Evolutionary conservation across 2,113 vertebrate species (phyloP), one percentile per base, ranked within the genome.

Genomic region (Odobenus rosmarus): DNA sequence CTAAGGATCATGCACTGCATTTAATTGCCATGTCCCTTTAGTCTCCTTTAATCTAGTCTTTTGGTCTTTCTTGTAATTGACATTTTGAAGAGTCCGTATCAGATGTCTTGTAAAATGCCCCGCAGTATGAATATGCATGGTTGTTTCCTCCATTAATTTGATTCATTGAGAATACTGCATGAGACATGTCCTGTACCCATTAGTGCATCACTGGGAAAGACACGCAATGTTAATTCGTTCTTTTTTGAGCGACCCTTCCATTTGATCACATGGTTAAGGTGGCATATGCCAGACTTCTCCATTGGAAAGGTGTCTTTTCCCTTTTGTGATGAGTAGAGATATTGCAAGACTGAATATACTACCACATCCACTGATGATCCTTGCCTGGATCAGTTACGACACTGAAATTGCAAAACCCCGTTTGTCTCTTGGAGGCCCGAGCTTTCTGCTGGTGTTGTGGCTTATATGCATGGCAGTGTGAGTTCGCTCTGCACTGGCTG

Each of bases 31-130:
- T 2, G 28, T 82, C 53, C 53, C 79, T 61, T 72, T 7, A 15
- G 69, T n/a, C 84, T 88, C 31, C 55, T 94, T 90, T 76, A 61
- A 59, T 74, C 88, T 80, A 18, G 49, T 61, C 82, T 92, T 93
- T 93, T 12, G 39, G 62, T 76, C 51, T 85, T 93, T 80, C 90
- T 67, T 55, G 42, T 72, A 80, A 94, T 46, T 42, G 94, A 39
- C 61, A 11, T 76, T 95, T 72, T 81, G 72, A 91, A 79, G 89
- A 84, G 82, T 42, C 61, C 12, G 0, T 90, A 51, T 81, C 57
- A 71, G 87, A 55, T 46, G 57, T 76, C 93, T 80, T 83, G 28
- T 53, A 90, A 51, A 84, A 80, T 1, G 10, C 33, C 71, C 36
- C 16, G 15, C 16, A 5, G 31, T 39, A 81, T 79, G 91, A 96